Evolutionary conservation across 2,797 vertebrate genomes (phyloP).

Genomic region (Avahi laniger): DNA sequence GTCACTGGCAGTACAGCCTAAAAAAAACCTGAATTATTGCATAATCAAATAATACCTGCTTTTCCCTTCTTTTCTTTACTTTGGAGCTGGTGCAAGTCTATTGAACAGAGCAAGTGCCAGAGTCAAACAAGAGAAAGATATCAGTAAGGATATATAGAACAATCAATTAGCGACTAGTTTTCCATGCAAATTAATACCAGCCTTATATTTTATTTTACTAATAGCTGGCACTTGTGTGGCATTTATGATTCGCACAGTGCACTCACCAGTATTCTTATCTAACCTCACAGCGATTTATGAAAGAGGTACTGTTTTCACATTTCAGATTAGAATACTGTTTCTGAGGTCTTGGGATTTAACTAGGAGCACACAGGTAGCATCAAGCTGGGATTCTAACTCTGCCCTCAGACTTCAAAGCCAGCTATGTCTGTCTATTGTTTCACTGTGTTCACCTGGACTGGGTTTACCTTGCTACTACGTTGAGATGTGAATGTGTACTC

Average conservation of each 20-base stretch:
- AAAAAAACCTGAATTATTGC: neutral
- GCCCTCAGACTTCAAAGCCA: neutral
- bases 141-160: neutral
- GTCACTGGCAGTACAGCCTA: neutral
- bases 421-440: neutral
- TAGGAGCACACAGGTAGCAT: neutral
- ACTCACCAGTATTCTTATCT: neutral
- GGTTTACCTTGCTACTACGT: neutral
- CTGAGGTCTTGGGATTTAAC: neutral
- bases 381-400: neutral
- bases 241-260: neutral
- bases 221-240: neutral
- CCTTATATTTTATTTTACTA: constrained; percentile 8
- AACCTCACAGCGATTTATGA: neutral
- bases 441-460: neutral
- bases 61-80: neutral
- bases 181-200: neutral
- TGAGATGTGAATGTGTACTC: neutral
- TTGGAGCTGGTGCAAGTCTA: neutral
- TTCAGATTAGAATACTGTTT: constrained; percentile 14
- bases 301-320: neutral
- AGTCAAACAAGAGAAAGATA: neutral
- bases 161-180: neutral
- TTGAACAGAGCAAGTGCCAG: neutral
- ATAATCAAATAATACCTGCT: neutral